phyloP scores from a whole-genome alignment of 2,888 invertebrate genomes.

The Peribatodes rhomboidaria region DNA sequence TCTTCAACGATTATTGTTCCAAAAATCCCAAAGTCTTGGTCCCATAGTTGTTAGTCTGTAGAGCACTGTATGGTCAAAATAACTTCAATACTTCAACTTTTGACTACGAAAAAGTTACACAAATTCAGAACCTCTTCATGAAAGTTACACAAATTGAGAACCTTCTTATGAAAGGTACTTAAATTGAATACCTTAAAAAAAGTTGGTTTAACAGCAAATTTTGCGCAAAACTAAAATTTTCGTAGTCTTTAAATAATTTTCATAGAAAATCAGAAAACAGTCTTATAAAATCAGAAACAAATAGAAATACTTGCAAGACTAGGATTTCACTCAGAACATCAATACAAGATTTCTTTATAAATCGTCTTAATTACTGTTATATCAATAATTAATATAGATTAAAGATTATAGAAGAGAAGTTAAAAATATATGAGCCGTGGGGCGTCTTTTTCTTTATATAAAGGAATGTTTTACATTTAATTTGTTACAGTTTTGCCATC shows the following conservation, averaged over 20 bases:
- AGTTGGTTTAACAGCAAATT: constrained; percentile 27
- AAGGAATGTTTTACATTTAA: constrained; percentile 56
- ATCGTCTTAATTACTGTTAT: constrained; percentile 59
- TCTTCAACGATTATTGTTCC: neutral
- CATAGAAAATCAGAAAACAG: constrained; percentile 70
- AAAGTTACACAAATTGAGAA: neutral
- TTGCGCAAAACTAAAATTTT: constrained; percentile 37
- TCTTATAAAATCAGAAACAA: constrained; percentile 71
- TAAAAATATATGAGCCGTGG: constrained; percentile 56
- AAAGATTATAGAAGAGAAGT: constrained; percentile 47
- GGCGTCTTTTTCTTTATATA: constrained; percentile 62
- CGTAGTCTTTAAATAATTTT: constrained; percentile 53
- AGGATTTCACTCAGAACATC: constrained; percentile 67
- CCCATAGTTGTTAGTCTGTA: constrained; percentile 26
- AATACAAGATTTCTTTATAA: constrained; percentile 56
- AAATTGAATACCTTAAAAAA: neutral
- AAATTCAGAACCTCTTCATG: constrained; percentile 4
- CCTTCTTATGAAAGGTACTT: neutral
- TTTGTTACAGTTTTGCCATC: constrained; percentile 41
- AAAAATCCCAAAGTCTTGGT: constrained; percentile 34
- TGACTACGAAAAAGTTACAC: constrained; percentile 59
- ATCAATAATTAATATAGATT: constrained; percentile 55
- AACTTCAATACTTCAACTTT: constrained; percentile 62
- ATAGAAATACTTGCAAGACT: constrained; percentile 70
- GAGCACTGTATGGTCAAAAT: constrained; percentile 35